A percentile compares a stretch with the other conserved stretches of the same genome.
Conservation (phyloP, 1,140 invertebrate genomes). For the Aphaenogaster floridana region DNA sequence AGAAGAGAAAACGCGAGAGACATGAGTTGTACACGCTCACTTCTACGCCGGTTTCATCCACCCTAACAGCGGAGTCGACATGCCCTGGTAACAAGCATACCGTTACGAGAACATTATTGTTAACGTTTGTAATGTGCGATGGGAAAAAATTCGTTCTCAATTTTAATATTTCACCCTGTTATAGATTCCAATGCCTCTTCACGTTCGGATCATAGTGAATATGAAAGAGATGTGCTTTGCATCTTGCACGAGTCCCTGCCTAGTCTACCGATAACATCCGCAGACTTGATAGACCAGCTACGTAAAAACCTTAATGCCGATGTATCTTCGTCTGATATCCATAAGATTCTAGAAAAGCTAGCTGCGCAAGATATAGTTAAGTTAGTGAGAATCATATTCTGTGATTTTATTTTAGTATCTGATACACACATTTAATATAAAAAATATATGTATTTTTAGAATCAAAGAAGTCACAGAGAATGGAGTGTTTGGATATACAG, state of each 20-base stretch:
- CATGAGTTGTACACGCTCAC: slow-evolving; percentile 88
- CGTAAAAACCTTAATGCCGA: slow-evolving; percentile 88
- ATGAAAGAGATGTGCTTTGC: slow-evolving; percentile 88
- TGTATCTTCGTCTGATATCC: slow-evolving; percentile 89
- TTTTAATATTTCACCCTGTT: slow-evolving; percentile 19
- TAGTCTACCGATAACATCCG: slow-evolving; percentile 92
- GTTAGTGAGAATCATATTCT: slow-evolving; percentile 76
- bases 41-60: slow-evolving; percentile 79
- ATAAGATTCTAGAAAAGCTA: slow-evolving; percentile 95
- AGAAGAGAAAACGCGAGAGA: slow-evolving; percentile 96
- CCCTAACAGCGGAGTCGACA: slow-evolving; percentile 81
- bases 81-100: slow-evolving; percentile 52
- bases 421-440: background rate
- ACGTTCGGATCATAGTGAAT: slow-evolving; percentile 83
- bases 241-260: slow-evolving; percentile 92
- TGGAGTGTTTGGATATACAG: slow-evolving; percentile 85
- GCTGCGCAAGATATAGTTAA: slow-evolving; percentile 95
- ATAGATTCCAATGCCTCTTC: slow-evolving; percentile 75
- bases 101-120: background rate
- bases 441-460: slow-evolving; percentile 69
- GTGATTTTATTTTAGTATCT: background rate
- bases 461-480: slow-evolving; percentile 85
- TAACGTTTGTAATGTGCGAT: background rate
- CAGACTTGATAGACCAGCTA: slow-evolving; percentile 89
- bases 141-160: background rate